Evolutionary conservation across 92 coral and sea anemone genomes (phyloP).

Genomic region (Porites lobata): DNA sequence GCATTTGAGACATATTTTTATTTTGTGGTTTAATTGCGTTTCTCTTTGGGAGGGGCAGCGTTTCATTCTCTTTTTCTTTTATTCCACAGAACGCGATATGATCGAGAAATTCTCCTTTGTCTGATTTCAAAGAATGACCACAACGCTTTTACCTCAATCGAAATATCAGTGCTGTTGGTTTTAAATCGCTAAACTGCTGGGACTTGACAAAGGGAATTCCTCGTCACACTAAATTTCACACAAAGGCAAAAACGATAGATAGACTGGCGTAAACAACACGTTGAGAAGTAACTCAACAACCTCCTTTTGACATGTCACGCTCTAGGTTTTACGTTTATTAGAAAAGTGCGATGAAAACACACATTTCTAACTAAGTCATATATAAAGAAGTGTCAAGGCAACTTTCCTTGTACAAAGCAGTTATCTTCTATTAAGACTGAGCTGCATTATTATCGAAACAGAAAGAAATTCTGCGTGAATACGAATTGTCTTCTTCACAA

Average conservation of each 20-base stretch:
- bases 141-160: not conserved
- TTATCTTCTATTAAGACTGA: not conserved
- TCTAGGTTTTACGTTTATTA: not conserved
- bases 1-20: not conserved
- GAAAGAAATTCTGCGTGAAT: not conserved
- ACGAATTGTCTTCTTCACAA: not conserved
- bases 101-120: slow-evolving; percentile 12
- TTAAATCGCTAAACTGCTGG: slow-evolving; percentile 3
- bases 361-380: too few species aligned
- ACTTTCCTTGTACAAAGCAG: not conserved
- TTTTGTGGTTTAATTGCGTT: not conserved
- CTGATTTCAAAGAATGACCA: not conserved
- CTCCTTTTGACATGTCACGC: not conserved
- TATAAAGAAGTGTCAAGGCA: too few species aligned
- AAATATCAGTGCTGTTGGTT: not conserved
- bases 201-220: not conserved
- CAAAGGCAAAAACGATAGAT: not conserved
- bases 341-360: not conserved
- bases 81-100: slow-evolving; percentile 9
- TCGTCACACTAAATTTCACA: not conserved
- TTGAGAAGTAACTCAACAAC: not conserved
- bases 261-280: too few species aligned
- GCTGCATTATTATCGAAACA: too few species aligned
- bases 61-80: not conserved
- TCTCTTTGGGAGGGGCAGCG: slow-evolving; percentile 32